Percentiles rank a stretch among this genome's conserved stretches.
Evolutionary conservation across 2,113 vertebrate species (phyloP).

Genomic region (Thalassoma bifasciatum): DNA sequence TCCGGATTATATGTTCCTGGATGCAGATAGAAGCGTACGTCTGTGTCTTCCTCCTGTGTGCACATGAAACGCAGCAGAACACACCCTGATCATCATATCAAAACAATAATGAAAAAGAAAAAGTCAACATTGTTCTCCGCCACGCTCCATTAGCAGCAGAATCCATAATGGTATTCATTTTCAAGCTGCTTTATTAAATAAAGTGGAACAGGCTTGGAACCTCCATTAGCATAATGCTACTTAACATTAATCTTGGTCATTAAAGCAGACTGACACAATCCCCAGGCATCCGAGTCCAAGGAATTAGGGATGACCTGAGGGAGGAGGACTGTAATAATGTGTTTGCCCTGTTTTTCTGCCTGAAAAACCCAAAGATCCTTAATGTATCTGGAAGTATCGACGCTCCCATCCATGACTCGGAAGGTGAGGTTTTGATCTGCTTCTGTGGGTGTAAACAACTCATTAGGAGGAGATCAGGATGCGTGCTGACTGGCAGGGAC

Average conservation of each 20-base stretch:
- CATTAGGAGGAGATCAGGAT: slow-evolving; percentile 74
- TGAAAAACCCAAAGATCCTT: slow-evolving; percentile 31
- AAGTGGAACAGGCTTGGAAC: slow-evolving; percentile 81
- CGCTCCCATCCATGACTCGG: slow-evolving; percentile 60
- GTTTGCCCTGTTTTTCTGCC: slow-evolving; percentile 52
- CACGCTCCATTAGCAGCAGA: slow-evolving; percentile 79
- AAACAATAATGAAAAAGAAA: slow-evolving; percentile 75
- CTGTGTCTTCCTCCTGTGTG: slow-evolving; percentile 9
- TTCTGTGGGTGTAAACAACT: slow-evolving; percentile 80
- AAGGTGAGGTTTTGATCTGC: slow-evolving; percentile 67
- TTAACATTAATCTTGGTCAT: slow-evolving; percentile 85
- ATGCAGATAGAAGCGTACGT: slow-evolving; percentile 39
- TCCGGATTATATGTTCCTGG: slow-evolving; percentile 29
- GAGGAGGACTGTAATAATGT: slow-evolving; percentile 68
- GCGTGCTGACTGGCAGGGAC: slow-evolving; percentile 74
- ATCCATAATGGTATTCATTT: slow-evolving; percentile 81
- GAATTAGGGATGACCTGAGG: slow-evolving; percentile 68
- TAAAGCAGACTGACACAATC: slow-evolving; percentile 82
- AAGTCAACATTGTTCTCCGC: slow-evolving; percentile 78
- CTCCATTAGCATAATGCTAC: slow-evolving; percentile 83
- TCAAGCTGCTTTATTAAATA: slow-evolving; percentile 88
- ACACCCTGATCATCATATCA: slow-evolving; percentile 73
- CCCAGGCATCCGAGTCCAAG: slow-evolving; percentile 71
- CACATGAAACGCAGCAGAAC: slow-evolving; percentile 22
- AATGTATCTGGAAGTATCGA: slow-evolving; percentile 54